A percentile compares a stretch with the other conserved stretches of the same genome.
These are phyloP conservation scores for Punctoribates punctum DNA, from an alignment of 2,888 invertebrate species.

Conservation along the genomic window DNA sequence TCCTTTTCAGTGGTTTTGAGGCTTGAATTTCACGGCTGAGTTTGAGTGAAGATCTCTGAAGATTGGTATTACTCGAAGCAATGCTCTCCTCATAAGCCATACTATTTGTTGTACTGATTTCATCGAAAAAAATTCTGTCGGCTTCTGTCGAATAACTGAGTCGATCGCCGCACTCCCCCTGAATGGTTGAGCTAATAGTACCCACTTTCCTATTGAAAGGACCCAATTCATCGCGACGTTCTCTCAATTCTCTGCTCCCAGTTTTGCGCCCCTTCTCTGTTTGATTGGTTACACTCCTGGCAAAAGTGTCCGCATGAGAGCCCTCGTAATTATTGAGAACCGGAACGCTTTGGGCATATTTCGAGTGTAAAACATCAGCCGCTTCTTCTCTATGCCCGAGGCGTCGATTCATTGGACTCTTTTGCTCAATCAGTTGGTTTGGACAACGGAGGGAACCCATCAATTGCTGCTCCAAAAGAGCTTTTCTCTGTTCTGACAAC, in stretches of 20 bases:
- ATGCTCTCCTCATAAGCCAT: conserved; percentile 47
- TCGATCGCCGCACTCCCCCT: conserved; percentile 40
- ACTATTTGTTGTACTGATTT: conserved; percentile 42
- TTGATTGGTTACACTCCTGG: not conserved
- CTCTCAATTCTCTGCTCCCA: conserved; percentile 46
- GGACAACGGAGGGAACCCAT: conserved; percentile 44
- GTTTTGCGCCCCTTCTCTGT: conserved; percentile 28
- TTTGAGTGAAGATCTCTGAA: not conserved
- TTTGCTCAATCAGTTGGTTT: conserved; percentile 39
- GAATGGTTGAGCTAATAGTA: conserved; percentile 37
- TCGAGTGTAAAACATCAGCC: conserved; percentile 20
- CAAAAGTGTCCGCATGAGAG: not conserved
- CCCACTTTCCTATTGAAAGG: conserved; percentile 41
- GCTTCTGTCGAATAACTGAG: conserved; percentile 44
- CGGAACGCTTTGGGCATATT: conserved; percentile 30
- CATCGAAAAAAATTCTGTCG: conserved; percentile 36
- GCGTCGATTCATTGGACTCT: conserved; percentile 24
- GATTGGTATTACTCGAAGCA: conserved; percentile 43
- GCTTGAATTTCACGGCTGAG: conserved; percentile 9
- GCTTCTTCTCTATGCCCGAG: conserved; percentile 30
- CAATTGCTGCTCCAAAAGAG: conserved; percentile 78
- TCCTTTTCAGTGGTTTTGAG: conserved; percentile 8
- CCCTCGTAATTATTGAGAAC: conserved; percentile 6
- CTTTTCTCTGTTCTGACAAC: conserved; percentile 76
- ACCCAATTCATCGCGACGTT: conserved; percentile 49